Evolutionary conservation across 2,113 vertebrate genomes (phyloP).

Genomic region (Thamnophis sirtalis): DNA sequence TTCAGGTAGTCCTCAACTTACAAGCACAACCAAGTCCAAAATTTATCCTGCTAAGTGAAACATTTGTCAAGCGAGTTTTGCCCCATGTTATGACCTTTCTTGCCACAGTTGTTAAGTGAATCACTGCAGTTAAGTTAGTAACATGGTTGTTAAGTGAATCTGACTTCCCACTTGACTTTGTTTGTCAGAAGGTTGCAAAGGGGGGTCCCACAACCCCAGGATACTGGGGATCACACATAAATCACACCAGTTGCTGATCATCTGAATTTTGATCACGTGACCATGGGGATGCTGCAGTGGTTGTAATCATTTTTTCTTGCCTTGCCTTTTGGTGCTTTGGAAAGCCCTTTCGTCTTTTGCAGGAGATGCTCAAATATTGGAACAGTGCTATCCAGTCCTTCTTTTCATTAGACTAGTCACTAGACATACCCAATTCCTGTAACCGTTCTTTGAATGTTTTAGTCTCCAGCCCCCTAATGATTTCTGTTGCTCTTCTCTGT

Average conservation of each 20-base stretch:
- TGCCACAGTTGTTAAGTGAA: too few relatives aligned
- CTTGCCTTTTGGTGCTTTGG: not conserved
- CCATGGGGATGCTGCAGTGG: not conserved
- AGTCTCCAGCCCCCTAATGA: not conserved
- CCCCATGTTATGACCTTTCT: too few relatives aligned
- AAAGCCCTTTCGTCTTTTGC: not conserved
- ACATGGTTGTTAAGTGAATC: not conserved
- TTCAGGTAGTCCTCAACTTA: not conserved
- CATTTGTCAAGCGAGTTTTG: too few relatives aligned
- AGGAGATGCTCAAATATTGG: not conserved
- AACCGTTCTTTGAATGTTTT: not conserved
- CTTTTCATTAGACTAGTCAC: not conserved
- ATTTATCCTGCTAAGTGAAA: too few relatives aligned
- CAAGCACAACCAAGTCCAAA: not conserved
- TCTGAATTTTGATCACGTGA: not conserved
- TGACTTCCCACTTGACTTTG: not conserved
- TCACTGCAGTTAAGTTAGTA: not conserved
- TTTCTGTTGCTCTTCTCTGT: not conserved
- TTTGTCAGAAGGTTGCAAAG: not conserved
- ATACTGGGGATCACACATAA: not conserved
- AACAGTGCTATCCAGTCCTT: not conserved
- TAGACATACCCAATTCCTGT: not conserved
- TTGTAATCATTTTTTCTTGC: not conserved
- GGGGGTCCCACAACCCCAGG: fast-evolving
- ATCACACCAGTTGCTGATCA: not conserved